Evolutionary conservation across 2,113 vertebrate genomes (phyloP).

Genomic region (Tautogolabrus adspersus): DNA sequence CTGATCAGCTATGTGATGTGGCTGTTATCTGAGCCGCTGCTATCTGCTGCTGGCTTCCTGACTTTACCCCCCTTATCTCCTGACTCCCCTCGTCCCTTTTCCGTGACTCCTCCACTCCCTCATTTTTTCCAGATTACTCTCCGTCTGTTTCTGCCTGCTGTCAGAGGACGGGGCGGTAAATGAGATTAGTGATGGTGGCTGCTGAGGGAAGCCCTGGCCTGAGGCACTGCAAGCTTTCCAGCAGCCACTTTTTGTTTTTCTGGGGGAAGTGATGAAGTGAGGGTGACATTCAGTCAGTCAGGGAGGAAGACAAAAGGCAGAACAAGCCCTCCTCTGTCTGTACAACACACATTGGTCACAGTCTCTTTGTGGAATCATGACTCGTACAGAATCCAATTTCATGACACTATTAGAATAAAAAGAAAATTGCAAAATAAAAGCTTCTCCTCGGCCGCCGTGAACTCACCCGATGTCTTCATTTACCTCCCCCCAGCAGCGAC

Average conservation of each 20-base stretch:
- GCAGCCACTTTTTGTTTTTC: constrained; percentile 15
- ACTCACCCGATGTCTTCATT: constrained; percentile 74
- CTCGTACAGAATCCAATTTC: constrained; percentile 63
- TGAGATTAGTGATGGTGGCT: constrained; percentile 73
- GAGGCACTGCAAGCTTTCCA: constrained; percentile 47
- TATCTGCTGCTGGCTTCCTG: constrained; percentile 42
- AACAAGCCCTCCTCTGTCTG: constrained; percentile 73
- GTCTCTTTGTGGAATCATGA: constrained; percentile 50
- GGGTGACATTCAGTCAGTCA: constrained; percentile 56
- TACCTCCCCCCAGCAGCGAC: constrained; percentile 65
- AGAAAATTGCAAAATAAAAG: constrained; percentile 32
- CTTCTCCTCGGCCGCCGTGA: constrained; percentile 35
- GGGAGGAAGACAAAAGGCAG: constrained; percentile 48
- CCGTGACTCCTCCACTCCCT: constrained; percentile 6
- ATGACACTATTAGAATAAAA: constrained; percentile 60
- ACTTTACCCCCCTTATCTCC: constrained; percentile 35
- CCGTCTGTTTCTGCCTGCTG: constrained; percentile 28
- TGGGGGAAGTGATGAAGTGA: constrained; percentile 33
- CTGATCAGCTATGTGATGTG: constrained; percentile 22
- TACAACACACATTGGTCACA: constrained; percentile 56
- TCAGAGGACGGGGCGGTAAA: constrained; percentile 64
- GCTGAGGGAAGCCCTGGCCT: constrained; percentile 71
- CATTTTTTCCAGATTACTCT: constrained; percentile 49
- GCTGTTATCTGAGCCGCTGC: constrained; percentile 33
- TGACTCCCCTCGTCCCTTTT: not conserved